These are phyloP conservation scores for Lycodopsis pacificus DNA, from an alignment of 2,797 vertebrate species.

Conservation along the genomic window DNA sequence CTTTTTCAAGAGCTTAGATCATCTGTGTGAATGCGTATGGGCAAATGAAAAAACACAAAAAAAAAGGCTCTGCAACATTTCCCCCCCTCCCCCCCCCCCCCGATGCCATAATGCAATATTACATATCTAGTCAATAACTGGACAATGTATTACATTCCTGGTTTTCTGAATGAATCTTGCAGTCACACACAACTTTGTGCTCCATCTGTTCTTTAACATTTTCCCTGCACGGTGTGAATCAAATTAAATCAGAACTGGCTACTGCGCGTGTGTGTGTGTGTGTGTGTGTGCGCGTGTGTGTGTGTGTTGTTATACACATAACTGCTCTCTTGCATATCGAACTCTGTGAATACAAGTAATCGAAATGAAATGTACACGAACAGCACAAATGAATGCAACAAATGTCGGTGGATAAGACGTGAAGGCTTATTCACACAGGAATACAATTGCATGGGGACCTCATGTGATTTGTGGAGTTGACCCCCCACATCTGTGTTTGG, in stretches of 20 bases:
- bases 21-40: slow-evolving; percentile 22
- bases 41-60: slow-evolving; percentile 6
- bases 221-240: not conserved
- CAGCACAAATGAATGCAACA: slow-evolving; percentile 11
- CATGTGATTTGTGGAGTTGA: slow-evolving; percentile 23
- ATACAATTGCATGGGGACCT: slow-evolving; percentile 14
- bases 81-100: no score
- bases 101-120: not conserved
- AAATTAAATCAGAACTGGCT: not conserved
- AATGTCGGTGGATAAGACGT: not conserved
- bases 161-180: slow-evolving; percentile 16
- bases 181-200: not conserved
- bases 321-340: not conserved
- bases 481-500: slow-evolving; percentile 11
- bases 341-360: not conserved
- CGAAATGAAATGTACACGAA: not conserved
- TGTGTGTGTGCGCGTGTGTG: not conserved
- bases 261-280: not conserved
- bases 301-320: not conserved
- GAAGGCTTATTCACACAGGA: not conserved
- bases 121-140: slow-evolving; percentile 13
- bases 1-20: slow-evolving; percentile 19
- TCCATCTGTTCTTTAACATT: not conserved
- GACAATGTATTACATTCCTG: not conserved
- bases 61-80: not conserved